A percentile compares a stretch with the other conserved stretches of the same genome.
phyloP scores from a whole-genome alignment of 1,140 invertebrate species.

The Lycorma delicatula region DNA sequence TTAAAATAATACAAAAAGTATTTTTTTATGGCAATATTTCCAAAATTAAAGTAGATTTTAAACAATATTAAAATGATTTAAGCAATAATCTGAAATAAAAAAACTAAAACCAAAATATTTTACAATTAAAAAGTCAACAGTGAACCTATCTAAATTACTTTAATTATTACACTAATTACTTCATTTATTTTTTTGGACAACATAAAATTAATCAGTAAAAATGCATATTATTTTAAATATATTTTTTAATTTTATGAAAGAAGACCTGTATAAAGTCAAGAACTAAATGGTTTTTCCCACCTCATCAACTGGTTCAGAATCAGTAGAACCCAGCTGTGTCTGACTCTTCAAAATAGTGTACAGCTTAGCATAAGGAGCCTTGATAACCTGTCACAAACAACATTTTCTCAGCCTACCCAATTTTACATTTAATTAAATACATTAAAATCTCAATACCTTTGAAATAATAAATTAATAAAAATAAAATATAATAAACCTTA shows the following conservation, averaged over 20 bases:
- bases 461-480: not conserved
- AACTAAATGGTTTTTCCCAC: conserved; percentile 29
- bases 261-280: conserved; percentile 4
- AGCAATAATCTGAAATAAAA: no score
- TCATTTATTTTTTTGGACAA: no score
- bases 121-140: no score
- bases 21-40: no score
- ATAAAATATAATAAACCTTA: not conserved
- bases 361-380: conserved; percentile 90
- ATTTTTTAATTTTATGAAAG: not conserved
- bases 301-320: conserved; percentile 53
- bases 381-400: conserved; percentile 63
- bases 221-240: conserved; percentile 20
- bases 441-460: no score
- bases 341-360: conserved; percentile 90
- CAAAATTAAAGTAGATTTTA: no score
- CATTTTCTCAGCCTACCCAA: not conserved
- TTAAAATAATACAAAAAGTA: no score
- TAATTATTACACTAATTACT: no score
- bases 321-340: conserved; percentile 60
- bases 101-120: no score
- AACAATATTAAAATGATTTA: no score
- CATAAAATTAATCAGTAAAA: no score
- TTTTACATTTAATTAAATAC: not conserved
- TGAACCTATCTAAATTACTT: no score